phyloP scores from a whole-genome alignment of 2,888 invertebrate genomes.

The Limnephilus marmoratus region DNA sequence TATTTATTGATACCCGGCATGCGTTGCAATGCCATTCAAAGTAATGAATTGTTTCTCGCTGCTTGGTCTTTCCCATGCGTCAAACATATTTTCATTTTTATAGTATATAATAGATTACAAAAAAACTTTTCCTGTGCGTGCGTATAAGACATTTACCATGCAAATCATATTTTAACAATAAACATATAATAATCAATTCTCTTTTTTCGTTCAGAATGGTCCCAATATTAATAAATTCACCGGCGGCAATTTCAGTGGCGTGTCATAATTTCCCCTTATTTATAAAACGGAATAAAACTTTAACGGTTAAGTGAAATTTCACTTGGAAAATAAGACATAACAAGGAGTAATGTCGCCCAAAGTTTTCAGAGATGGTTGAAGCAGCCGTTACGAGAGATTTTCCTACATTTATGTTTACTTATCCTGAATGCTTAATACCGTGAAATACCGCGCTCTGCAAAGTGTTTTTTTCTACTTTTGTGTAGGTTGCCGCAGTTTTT shows the following conservation, averaged over 20 bases:
- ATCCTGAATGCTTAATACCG: constrained; percentile 23
- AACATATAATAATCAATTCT: neutral
- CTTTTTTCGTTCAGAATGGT: neutral
- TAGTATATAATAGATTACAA: neutral
- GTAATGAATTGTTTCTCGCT: too few species aligned
- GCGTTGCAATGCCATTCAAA: too few species aligned
- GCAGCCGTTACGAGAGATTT: constrained; percentile 20
- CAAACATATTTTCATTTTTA: too few species aligned
- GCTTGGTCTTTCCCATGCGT: too few species aligned
- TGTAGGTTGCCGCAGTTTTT: constrained; percentile 27
- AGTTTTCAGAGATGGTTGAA: neutral
- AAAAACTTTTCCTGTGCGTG: neutral
- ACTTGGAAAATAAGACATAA: constrained; percentile 29
- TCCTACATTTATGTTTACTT: constrained; percentile 40
- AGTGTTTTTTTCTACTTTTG: constrained; percentile 31
- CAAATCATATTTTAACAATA: neutral
- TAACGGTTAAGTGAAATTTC: constrained; percentile 24
- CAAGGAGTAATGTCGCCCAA: constrained; percentile 24
- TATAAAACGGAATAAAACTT: neutral
- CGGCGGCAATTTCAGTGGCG: neutral
- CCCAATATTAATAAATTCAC: neutral
- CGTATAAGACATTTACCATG: neutral
- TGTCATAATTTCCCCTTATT: neutral
- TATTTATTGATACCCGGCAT: too few species aligned
- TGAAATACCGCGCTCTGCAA: constrained; percentile 30